Conservation (phyloP, 2,797 vertebrate species). For the Poecilia velifera region DNA sequence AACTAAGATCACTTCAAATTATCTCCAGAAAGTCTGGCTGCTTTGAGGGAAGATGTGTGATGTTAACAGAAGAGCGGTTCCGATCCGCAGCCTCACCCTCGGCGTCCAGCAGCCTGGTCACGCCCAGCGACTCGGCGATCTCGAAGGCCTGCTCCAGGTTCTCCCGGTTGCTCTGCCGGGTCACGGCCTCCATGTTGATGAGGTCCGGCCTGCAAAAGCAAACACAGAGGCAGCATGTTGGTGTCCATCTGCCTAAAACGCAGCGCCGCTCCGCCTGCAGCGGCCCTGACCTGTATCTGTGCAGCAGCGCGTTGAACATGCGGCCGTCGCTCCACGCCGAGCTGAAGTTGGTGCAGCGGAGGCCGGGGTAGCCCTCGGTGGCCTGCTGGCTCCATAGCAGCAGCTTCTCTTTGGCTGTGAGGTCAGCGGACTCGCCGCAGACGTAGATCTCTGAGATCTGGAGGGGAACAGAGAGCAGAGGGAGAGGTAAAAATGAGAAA, state of each 20-base stretch:
- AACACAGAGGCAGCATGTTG: neutral
- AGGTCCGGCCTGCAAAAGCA: conserved; percentile 88
- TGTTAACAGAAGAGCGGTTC: neutral
- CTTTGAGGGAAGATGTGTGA: neutral
- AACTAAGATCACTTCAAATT: neutral
- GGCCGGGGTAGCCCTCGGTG: conserved; percentile 90
- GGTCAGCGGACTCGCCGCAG: conserved; percentile 93
- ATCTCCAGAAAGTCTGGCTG: neutral
- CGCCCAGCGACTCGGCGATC: conserved; percentile 94
- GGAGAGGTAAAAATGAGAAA: neutral
- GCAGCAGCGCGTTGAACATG: conserved; percentile 98
- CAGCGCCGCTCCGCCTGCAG: neutral
- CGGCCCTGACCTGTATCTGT: conserved; percentile 90
- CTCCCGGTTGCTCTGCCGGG: conserved; percentile 91
- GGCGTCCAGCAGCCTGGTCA: conserved; percentile 94
- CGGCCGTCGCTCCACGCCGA: conserved; percentile 95
- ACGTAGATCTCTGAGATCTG: conserved; percentile 99
- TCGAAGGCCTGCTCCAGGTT: conserved; percentile 98
- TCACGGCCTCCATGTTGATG: conserved; percentile 94
- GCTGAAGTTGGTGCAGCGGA: conserved; percentile 96
- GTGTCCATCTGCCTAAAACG: no score
- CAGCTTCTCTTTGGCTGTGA: conserved; percentile 98
- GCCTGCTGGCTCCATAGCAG: conserved; percentile 96
- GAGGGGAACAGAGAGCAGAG: conserved; percentile 18
- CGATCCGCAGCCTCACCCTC: conserved; percentile 84